A percentile compares a stretch with the other conserved stretches of the same genome.
These are phyloP conservation scores for Mormyrus hasselquistii DNA, from an alignment of 2,797 vertebrate genomes.

Conservation along the genomic window DNA sequence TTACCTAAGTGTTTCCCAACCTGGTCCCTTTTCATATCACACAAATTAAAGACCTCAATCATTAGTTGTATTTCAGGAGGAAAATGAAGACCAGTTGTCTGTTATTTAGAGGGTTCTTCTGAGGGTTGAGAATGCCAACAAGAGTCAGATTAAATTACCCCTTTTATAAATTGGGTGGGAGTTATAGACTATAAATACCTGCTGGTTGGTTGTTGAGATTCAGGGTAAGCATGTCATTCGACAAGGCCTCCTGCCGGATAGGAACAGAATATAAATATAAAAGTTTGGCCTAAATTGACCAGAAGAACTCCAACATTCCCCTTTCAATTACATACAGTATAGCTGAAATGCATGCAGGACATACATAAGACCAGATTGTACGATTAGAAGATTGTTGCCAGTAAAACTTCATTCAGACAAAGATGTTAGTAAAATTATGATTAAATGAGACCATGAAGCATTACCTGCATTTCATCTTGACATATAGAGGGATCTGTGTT, in stretches of 20 bases:
- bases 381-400: background rate
- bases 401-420: background rate
- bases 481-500: conserved; percentile 27
- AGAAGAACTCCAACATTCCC: background rate
- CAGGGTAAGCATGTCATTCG: conserved; percentile 43
- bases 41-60: background rate
- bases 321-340: background rate
- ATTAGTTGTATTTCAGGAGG: background rate
- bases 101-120: background rate
- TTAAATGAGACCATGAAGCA: background rate
- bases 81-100: background rate
- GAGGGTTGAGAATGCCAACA: background rate
- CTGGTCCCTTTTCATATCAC: background rate
- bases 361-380: background rate
- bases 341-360: background rate
- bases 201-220: conserved; percentile 36
- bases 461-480: conserved; percentile 48
- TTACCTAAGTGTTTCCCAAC: background rate
- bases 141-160: background rate
- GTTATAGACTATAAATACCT: conserved; percentile 43
- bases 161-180: background rate
- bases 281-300: background rate
- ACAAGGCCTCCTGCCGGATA: conserved; percentile 44
- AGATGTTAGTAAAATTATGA: background rate
- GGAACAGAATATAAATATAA: conserved; percentile 5